Conservation (phyloP, 2,797 vertebrate species). For the Tadarida brasiliensis region DNA sequence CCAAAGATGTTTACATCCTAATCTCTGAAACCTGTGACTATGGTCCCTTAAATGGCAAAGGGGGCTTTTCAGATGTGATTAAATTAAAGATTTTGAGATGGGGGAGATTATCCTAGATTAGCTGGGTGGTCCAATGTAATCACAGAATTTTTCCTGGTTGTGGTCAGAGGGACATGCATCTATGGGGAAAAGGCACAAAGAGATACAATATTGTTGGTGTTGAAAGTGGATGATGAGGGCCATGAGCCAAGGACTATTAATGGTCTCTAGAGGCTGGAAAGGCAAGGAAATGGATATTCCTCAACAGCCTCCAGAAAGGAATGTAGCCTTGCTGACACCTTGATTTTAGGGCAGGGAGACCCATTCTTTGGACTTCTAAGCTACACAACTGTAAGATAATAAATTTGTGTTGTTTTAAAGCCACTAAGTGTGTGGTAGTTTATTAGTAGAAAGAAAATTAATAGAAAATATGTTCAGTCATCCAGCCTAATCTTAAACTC, state of each 20-base stretch:
- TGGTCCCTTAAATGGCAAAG: background rate
- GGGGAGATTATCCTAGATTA: background rate
- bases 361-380: background rate
- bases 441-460: background rate
- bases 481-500: background rate
- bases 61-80: background rate
- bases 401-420: conserved; percentile 22
- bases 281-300: background rate
- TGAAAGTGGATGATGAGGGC: background rate
- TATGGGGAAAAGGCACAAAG: background rate
- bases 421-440: background rate
- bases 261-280: background rate
- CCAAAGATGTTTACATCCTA: background rate
- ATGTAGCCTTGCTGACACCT: background rate
- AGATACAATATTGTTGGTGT: background rate
- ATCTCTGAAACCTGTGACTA: background rate
- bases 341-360: background rate
- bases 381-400: background rate
- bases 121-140: background rate
- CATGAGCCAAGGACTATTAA: background rate
- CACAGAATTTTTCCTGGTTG: background rate
- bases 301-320: background rate
- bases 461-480: background rate
- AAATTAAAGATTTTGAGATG: background rate
- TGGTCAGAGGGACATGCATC: background rate